Conservation (phyloP, 2,797 vertebrate genomes). For the Catharus ustulatus region DNA sequence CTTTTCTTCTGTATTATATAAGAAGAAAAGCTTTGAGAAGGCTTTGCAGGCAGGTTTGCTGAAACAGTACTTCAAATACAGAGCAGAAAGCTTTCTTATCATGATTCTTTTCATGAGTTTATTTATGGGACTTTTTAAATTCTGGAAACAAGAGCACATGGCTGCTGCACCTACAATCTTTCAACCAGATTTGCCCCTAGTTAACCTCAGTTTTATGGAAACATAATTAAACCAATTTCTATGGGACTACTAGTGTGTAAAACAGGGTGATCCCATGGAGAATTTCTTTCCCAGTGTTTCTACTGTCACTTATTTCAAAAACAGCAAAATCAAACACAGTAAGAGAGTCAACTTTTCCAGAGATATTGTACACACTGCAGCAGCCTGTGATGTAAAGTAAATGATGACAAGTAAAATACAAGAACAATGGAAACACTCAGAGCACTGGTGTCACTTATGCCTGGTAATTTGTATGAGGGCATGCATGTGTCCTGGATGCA, state of each 20-base stretch:
- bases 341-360: background rate
- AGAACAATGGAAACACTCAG: background rate
- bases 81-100: background rate
- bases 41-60: background rate
- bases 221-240: background rate
- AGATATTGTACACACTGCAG: background rate
- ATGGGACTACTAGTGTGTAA: background rate
- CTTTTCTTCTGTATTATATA: background rate
- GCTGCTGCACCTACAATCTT: background rate
- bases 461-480: background rate
- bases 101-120: background rate
- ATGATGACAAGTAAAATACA: background rate
- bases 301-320: background rate
- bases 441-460: background rate
- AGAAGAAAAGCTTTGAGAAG: background rate
- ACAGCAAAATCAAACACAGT: background rate
- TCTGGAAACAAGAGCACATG: constrained; percentile 3
- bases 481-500: background rate
- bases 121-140: background rate
- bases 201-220: background rate
- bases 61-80: background rate
- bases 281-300: background rate
- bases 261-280: background rate
- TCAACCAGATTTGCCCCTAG: background rate
- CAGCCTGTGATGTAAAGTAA: background rate